Evolutionary conservation across 2,888 invertebrate species (phyloP), one percentile per base, ranked within the genome.

Genomic region (Phymatocera aterrima): DNA sequence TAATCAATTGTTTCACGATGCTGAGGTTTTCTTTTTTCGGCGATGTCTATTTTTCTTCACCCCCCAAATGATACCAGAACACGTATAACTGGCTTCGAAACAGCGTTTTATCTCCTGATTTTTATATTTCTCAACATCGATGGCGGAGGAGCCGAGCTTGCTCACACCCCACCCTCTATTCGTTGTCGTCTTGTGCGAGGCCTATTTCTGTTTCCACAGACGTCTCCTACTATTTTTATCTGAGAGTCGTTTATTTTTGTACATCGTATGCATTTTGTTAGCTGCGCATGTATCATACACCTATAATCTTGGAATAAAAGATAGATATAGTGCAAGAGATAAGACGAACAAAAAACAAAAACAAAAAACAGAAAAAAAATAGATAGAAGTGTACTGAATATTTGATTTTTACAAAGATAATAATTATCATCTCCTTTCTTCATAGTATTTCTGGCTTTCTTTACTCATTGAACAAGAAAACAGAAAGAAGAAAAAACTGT

Each of bases 191-290:
- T 51, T 46, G 77, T 40, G 37, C 80, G 78, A 40, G n/a, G 78
- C 79, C 84, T 84, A 84, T 86, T 86, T 85, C 84, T 83, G 85
- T 85, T 85, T 86, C 84, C 82, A 83, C 84, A 83, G 82, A 83
- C 83, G 83, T 78, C 82, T 81, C 82, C 83, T 83, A 85, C 84
- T 87, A 87, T 87, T 87, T 86, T 86, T 87, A 85, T 85, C 57
- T 24, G n/a, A 61, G 72, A 61, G 18, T 60, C 40, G 57, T 72
- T 70, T 72, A 61, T 70, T 64, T 60, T 61, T 21, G 78, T 60
- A 46, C 60, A 60, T 34, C 54, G 54, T 34, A 57, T 57, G 46
- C 54, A 60, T 68, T 54, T 60, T 78, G 65, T 54, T 78, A 70
- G 68, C 37, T 37, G 68, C 31, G 46, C 65, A 24, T 12, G 24